A percentile compares a stretch with the other conserved stretches of the same genome.
phyloP scores from a whole-genome alignment of 1,140 invertebrate genomes.

The Bombus confusus region DNA sequence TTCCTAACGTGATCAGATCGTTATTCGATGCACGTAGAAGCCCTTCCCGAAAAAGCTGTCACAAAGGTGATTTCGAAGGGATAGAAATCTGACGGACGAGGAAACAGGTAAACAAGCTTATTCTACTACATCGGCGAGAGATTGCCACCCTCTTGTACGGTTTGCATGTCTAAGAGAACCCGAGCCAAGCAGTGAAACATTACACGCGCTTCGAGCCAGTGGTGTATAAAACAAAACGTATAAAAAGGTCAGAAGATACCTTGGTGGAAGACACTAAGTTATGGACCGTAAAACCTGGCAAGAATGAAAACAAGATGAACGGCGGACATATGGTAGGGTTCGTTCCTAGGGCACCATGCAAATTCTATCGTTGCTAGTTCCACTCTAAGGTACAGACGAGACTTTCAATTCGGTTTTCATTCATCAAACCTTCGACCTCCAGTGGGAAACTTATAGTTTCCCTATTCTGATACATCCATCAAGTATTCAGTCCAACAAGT shows the following conservation, averaged over 20 bases:
- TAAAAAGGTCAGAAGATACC: constrained; percentile 48
- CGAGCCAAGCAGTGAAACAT: constrained; percentile 7
- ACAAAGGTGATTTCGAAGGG: constrained; percentile 16
- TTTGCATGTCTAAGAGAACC: not conserved
- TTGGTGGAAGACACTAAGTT: constrained; percentile 62
- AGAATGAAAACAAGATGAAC: constrained; percentile 63
- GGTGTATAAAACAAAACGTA: not conserved
- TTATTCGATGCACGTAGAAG: constrained; percentile 13
- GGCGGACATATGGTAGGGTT: constrained; percentile 63
- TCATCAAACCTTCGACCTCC: constrained; percentile 64
- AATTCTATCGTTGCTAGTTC: not conserved
- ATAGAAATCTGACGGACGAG: not conserved
- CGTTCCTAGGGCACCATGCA: constrained; percentile 40
- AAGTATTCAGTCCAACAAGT: constrained; percentile 65
- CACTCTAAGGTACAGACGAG: constrained; percentile 32
- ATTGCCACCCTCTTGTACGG: not conserved
- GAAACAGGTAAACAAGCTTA: constrained; percentile 45
- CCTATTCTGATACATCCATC: constrained; percentile 56
- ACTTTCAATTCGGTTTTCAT: constrained; percentile 64
- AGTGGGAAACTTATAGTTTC: constrained; percentile 37
- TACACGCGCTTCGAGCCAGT: not conserved
- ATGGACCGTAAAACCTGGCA: constrained; percentile 63
- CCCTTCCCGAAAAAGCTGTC: constrained; percentile 9
- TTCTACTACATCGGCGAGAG: not conserved
- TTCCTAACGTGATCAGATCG: not conserved